These are phyloP conservation scores for Picus viridis DNA, from an alignment of 2,797 vertebrate species.

Conservation along the genomic window DNA sequence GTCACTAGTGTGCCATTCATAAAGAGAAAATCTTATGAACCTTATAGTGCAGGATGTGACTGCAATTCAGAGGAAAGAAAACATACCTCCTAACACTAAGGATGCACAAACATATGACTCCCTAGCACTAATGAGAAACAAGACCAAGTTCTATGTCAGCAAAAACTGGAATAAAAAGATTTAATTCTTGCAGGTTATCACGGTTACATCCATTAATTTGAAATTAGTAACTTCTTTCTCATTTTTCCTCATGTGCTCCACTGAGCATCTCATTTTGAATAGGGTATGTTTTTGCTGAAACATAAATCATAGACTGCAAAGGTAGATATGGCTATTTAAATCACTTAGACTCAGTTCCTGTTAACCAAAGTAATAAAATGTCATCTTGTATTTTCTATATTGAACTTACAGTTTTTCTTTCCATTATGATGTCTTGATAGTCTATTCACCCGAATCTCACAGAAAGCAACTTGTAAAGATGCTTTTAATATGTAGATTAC, in stretches of 20 bases:
- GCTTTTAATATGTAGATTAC: neutral
- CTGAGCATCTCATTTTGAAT: neutral
- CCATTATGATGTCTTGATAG: neutral
- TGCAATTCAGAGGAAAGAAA: slow-evolving; percentile 25
- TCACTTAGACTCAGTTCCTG: neutral
- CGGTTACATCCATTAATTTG: neutral
- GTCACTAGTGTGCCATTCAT: slow-evolving; percentile 18
- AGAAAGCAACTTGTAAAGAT: neutral
- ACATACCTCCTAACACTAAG: neutral
- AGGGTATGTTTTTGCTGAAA: neutral
- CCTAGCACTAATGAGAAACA: neutral
- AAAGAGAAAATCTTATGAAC: slow-evolving; percentile 38
- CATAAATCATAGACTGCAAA: neutral
- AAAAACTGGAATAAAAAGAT: neutral
- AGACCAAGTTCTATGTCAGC: neutral
- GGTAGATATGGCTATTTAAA: neutral
- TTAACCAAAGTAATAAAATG: neutral
- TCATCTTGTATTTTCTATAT: neutral
- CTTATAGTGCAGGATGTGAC: neutral
- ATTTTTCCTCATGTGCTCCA: neutral
- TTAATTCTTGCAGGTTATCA: neutral
- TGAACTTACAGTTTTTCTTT: neutral
- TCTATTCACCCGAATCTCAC: neutral
- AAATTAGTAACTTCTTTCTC: neutral
- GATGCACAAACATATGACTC: neutral